Evolutionary conservation across 2,888 invertebrate species (phyloP).

Genomic region (Dicyrtoma fusca): DNA sequence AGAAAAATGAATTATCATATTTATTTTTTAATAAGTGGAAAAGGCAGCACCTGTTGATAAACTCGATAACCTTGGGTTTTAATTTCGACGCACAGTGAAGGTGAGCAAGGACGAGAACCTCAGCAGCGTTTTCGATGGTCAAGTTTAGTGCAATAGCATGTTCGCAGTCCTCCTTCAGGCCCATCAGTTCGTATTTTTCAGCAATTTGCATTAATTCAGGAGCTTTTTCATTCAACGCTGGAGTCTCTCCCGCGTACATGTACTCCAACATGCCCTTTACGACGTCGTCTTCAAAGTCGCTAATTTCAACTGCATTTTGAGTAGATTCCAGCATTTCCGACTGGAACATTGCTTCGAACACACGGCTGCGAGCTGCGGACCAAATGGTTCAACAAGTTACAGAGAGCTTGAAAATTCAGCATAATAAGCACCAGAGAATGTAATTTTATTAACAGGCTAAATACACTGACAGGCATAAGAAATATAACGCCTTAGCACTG

Average conservation of each 20-base stretch:
- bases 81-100: constrained; percentile 46
- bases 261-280: constrained; percentile 54
- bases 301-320: constrained; percentile 49
- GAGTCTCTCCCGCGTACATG: constrained; percentile 50
- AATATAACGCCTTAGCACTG: too few species aligned
- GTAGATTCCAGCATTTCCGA: constrained; percentile 47
- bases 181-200: constrained; percentile 52
- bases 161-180: constrained; percentile 53
- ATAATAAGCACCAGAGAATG: too few species aligned
- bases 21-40: too few species aligned
- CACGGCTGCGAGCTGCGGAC: constrained; percentile 52
- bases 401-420: too few species aligned
- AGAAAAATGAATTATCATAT: too few species aligned
- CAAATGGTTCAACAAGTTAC: too few species aligned
- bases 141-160: constrained; percentile 47
- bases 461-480: too few species aligned
- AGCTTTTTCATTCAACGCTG: constrained; percentile 44
- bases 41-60: constrained; percentile 40
- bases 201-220: constrained; percentile 53
- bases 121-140: constrained; percentile 52
- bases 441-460: too few species aligned
- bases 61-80: constrained; percentile 52
- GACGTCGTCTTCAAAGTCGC: constrained; percentile 51
- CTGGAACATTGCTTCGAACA: constrained; percentile 52
- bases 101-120: constrained; percentile 51